phyloP scores from a whole-genome alignment of 2,888 invertebrate genomes.

The Stenotaenia linearis region DNA sequence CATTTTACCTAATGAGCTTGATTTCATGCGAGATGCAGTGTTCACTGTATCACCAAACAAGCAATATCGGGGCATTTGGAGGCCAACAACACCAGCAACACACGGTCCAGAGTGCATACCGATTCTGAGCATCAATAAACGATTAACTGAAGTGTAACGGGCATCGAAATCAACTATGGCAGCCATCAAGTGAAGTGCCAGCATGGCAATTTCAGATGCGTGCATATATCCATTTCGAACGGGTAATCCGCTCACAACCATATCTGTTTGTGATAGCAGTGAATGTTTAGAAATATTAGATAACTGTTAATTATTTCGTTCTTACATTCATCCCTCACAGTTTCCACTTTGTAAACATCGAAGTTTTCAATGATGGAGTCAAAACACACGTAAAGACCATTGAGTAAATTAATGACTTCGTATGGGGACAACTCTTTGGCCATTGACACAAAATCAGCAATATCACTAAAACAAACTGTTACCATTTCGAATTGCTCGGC shows the following conservation, averaged over 20 bases:
- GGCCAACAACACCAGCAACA: constrained; percentile 38
- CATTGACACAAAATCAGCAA: constrained; percentile 27
- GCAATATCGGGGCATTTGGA: constrained; percentile 38
- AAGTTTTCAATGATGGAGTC: constrained; percentile 28
- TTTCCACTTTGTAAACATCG: constrained; percentile 33
- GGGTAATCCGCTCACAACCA: constrained; percentile 32
- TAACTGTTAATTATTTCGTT: not conserved
- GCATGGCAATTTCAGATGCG: constrained; percentile 30
- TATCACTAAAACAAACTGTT: constrained; percentile 27
- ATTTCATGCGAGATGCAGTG: constrained; percentile 28
- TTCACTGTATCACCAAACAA: constrained; percentile 38
- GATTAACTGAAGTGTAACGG: not conserved
- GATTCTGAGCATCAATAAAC: constrained; percentile 29
- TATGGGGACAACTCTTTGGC: not conserved
- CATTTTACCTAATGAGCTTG: constrained; percentile 21
- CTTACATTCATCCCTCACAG: constrained; percentile 32
- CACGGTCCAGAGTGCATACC: constrained; percentile 34
- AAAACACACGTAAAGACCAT: constrained; percentile 19
- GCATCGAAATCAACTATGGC: constrained; percentile 27
- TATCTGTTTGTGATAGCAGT: not conserved
- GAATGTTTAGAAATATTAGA: too few relatives aligned
- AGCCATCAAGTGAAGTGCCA: constrained; percentile 28
- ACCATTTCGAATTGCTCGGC: constrained; percentile 30
- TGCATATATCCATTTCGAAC: constrained; percentile 23
- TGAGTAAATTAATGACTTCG: constrained; percentile 28